Percentiles rank a stretch among this genome's conserved stretches.
phyloP scores from a whole-genome alignment of 2,113 vertebrate species.

The Bolborhynchus lineola region DNA sequence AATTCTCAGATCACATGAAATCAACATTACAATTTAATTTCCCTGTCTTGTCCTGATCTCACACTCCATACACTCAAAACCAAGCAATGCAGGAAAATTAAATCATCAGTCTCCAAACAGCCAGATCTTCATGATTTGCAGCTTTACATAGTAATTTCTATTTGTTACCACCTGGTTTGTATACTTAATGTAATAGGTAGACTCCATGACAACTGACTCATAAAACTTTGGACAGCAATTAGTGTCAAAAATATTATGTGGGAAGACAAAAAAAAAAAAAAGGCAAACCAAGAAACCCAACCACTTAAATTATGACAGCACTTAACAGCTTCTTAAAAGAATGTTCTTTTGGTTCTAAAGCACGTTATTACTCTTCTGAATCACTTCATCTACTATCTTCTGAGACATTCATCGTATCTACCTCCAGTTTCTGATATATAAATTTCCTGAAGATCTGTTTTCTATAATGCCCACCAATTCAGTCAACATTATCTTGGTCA shows the following conservation, averaged over 20 bases:
- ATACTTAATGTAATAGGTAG: background rate
- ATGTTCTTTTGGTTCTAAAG: background rate
- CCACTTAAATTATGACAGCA: background rate
- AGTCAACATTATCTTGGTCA: background rate
- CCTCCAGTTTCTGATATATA: background rate
- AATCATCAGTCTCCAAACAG: background rate
- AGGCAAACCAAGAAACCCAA: background rate
- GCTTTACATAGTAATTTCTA: background rate
- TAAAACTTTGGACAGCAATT: background rate
- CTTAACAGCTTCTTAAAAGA: background rate
- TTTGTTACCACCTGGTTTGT: background rate
- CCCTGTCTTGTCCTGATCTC: background rate
- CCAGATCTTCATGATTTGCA: background rate
- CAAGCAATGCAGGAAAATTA: background rate
- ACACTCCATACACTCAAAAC: background rate
- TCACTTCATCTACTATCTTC: background rate
- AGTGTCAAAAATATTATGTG: background rate
- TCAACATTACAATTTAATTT: background rate
- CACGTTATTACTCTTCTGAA: background rate
- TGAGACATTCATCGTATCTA: accelerated
- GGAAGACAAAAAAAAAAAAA: background rate
- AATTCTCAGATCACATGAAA: background rate
- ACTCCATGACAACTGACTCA: background rate
- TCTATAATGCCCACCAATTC: background rate
- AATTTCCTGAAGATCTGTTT: background rate